Percentiles rank a stretch among this genome's conserved stretches.
phyloP scores from a whole-genome alignment of 2,888 invertebrate genomes.

The Dioctria rufipes region DNA sequence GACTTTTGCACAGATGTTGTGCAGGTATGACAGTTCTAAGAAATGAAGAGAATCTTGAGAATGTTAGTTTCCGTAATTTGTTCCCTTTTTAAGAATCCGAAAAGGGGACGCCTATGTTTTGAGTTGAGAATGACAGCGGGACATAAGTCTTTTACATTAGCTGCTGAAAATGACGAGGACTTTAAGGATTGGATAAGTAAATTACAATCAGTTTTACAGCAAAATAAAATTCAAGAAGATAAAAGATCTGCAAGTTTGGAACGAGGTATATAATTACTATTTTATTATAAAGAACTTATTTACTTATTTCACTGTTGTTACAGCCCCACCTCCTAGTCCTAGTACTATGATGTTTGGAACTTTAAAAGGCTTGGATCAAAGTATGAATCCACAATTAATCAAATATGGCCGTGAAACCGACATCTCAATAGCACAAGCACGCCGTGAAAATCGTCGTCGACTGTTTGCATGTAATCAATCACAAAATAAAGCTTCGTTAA shows the following conservation, averaged over 20 bases:
- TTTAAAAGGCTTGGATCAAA: constrained; percentile 89
- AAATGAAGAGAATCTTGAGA: neutral
- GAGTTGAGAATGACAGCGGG: constrained; percentile 90
- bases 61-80: constrained; percentile 13
- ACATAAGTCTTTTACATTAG: constrained; percentile 88
- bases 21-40: constrained; percentile 73
- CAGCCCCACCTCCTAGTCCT: constrained; percentile 75
- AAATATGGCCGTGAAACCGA: constrained; percentile 94
- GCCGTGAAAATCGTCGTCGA: constrained; percentile 85
- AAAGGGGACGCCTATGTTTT: constrained; percentile 88
- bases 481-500: constrained; percentile 69
- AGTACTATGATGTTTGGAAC: constrained; percentile 83
- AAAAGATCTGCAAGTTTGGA: constrained; percentile 81
- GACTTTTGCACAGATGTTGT: constrained; percentile 94
- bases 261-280: constrained; percentile 69
- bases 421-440: constrained; percentile 84
- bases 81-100: constrained; percentile 77
- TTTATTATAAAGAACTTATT: neutral
- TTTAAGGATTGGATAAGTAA: constrained; percentile 87
- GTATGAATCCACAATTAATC: constrained; percentile 92
- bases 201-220: constrained; percentile 86
- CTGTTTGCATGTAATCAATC: constrained; percentile 81
- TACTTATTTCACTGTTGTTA: constrained; percentile 18
- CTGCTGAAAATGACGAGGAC: constrained; percentile 89
- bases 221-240: constrained; percentile 85